Evolutionary conservation across 2,797 vertebrate species (phyloP), one percentile per base, ranked within the genome.

Genomic region (Telmatherina bonti): DNA sequence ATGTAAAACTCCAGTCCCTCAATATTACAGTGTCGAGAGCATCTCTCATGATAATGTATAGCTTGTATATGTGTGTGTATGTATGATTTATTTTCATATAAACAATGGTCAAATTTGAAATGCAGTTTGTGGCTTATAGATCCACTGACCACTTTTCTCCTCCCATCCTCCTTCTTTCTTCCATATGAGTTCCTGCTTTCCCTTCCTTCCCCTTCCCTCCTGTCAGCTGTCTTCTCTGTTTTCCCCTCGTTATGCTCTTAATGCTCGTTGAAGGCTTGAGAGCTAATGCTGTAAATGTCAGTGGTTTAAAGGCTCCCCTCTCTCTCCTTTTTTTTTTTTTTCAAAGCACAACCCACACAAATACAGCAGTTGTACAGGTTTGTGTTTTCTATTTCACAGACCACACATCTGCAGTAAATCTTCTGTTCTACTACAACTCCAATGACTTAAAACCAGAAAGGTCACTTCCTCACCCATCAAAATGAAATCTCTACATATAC

Each of bases 1-100:
- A 94, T 92, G 79, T 91, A 93, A 93, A 91, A 86, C 81, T 81
- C 75, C 49, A 74, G 63, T 66, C 63, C 70, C 52, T 76, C 84
- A 79, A 54, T 72, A 72, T 76, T 56, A 35, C 72, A 35, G 45
- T 65, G 69, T 67, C 45, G 61, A 71, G 56, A 69, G 76, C 74
- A 70, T 35, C 76, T 76, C 58, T 79, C 16, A 3, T 79, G 70
- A 70, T 59, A 36, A 65, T 29, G 54, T 62, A 61, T 9, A 31
- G 8, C 20, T 60, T 30, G 35, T 18, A 61, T 56, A 22, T 51
- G 27, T 26, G 7, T 26, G 7, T 56, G 41, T 43, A 30, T 76
- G 22, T 47, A 65, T 53, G 51, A 56, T 70, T 76, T 12, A 80
- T 81, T 66, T 70, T 55, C 72, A 79, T 83, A 62, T 72, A 63